Conservation (phyloP, 2,797 vertebrate genomes). For the Bothrops alternatus region DNA sequence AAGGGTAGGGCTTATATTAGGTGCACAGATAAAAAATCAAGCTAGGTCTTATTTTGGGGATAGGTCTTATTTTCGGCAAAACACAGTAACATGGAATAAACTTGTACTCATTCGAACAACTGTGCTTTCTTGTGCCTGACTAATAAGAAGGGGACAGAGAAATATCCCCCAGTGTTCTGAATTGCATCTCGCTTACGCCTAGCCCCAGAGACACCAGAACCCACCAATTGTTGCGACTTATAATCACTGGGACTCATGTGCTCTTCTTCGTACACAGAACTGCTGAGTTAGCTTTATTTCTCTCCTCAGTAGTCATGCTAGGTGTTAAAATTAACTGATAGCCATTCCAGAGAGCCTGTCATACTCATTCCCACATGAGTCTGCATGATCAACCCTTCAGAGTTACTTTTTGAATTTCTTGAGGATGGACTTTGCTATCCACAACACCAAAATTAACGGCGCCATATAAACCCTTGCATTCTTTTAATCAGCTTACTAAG, state of each 20-base stretch:
- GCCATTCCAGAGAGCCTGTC: not conserved
- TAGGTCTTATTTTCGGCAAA: too few relatives aligned
- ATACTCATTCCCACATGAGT: not conserved
- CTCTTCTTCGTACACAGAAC: not conserved
- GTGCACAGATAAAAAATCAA: too few relatives aligned
- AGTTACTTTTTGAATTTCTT: not conserved
- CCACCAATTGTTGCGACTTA: not conserved
- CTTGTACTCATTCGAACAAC: not conserved
- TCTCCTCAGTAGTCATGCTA: too few relatives aligned
- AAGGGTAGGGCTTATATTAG: too few relatives aligned
- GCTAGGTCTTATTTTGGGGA: too few relatives aligned
- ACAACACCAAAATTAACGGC: not conserved
- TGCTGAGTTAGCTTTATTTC: not conserved
- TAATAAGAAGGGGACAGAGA: not conserved
- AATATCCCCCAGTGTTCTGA: not conserved
- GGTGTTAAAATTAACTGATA: not conserved
- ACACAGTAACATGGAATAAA: not conserved
- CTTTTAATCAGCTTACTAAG: too few relatives aligned
- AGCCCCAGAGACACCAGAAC: not conserved
- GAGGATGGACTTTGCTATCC: not conserved
- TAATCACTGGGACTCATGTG: not conserved
- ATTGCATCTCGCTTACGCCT: not conserved
- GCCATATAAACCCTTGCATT: not conserved
- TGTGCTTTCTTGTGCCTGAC: not conserved
- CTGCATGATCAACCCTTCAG: not conserved